Conservation (phyloP, 2,888 invertebrate species). For the Pterostichus niger region DNA sequence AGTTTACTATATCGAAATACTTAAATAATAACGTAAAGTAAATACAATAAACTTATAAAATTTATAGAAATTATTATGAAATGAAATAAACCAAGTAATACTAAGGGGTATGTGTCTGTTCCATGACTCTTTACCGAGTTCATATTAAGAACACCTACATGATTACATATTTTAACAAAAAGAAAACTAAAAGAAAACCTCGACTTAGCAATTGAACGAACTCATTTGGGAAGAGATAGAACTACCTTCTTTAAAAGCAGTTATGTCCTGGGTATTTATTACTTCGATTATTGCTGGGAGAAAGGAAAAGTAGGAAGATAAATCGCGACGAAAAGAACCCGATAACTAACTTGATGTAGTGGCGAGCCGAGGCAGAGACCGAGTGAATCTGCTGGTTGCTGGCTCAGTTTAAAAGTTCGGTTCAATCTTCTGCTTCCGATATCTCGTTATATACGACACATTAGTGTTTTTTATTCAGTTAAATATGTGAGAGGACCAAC, state of each 20-base stretch:
- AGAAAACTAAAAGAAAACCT: too few relatives aligned
- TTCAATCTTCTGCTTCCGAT: neutral
- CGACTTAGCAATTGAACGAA: too few relatives aligned
- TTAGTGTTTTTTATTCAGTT: neutral
- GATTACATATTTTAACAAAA: too few relatives aligned
- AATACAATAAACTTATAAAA: too few relatives aligned
- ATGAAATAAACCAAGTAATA: too few relatives aligned
- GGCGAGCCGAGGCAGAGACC: neutral
- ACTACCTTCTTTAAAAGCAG: constrained; percentile 18
- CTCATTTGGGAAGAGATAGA: neutral
- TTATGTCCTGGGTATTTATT: constrained; percentile 44
- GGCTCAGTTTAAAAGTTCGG: constrained; percentile 15
- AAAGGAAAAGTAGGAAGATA: constrained; percentile 45
- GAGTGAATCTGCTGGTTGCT: neutral
- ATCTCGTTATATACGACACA: constrained; percentile 24
- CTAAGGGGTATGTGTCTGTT: too few relatives aligned
- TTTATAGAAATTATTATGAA: too few relatives aligned
- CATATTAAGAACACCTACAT: too few relatives aligned
- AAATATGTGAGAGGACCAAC: neutral
- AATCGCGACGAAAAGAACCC: constrained; percentile 11
- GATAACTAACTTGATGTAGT: constrained; percentile 36
- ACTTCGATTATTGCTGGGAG: constrained; percentile 31
- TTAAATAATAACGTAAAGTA: too few relatives aligned
- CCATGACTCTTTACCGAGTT: too few relatives aligned
- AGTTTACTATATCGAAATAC: too few relatives aligned